These are phyloP conservation scores for Peribatodes rhomboidaria DNA, from an alignment of 2,888 invertebrate genomes.

Conservation along the genomic window DNA sequence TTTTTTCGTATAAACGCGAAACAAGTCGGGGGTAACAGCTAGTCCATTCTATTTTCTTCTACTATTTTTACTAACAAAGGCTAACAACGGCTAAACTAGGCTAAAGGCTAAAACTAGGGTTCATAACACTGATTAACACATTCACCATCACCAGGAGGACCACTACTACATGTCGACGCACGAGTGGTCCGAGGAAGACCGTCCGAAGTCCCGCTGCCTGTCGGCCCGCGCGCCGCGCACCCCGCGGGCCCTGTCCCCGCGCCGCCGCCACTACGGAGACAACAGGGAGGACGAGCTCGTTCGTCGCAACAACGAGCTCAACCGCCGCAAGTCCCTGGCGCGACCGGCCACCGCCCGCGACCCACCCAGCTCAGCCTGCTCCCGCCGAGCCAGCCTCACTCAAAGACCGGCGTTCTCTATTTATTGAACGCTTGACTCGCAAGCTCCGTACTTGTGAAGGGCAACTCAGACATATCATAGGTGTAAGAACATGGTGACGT, in stretches of 20 bases:
- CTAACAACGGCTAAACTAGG: too few species aligned
- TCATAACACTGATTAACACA: slow-evolving; percentile 4
- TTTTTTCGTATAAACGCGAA: too few species aligned
- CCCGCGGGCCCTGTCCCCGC: slow-evolving; percentile 65
- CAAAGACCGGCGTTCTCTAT: slow-evolving; percentile 80
- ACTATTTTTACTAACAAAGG: too few species aligned
- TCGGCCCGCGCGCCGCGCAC: slow-evolving; percentile 71
- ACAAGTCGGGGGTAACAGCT: too few species aligned
- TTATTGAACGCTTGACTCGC: slow-evolving; percentile 58
- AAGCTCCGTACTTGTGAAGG: background rate
- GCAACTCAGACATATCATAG: slow-evolving; percentile 16
- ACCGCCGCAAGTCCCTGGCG: slow-evolving; percentile 66
- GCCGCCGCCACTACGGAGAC: slow-evolving; percentile 57
- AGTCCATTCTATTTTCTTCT: too few species aligned
- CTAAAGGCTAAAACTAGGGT: too few species aligned
- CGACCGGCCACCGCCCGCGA: slow-evolving; percentile 74
- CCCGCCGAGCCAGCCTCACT: slow-evolving; percentile 72
- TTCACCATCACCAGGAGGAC: slow-evolving; percentile 61
- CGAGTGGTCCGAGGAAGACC: slow-evolving; percentile 73
- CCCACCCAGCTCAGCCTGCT: slow-evolving; percentile 66
- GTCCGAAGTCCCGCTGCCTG: slow-evolving; percentile 72
- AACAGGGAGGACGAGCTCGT: slow-evolving; percentile 61
- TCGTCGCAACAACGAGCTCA: slow-evolving; percentile 69
- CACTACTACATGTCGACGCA: slow-evolving; percentile 71
- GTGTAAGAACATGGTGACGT: slow-evolving; percentile 2